Base-by-base conservation (phyloP, 30 jellyfish, hydroid and myxozoan genomes). In the Hydractinia echinata region DNA sequence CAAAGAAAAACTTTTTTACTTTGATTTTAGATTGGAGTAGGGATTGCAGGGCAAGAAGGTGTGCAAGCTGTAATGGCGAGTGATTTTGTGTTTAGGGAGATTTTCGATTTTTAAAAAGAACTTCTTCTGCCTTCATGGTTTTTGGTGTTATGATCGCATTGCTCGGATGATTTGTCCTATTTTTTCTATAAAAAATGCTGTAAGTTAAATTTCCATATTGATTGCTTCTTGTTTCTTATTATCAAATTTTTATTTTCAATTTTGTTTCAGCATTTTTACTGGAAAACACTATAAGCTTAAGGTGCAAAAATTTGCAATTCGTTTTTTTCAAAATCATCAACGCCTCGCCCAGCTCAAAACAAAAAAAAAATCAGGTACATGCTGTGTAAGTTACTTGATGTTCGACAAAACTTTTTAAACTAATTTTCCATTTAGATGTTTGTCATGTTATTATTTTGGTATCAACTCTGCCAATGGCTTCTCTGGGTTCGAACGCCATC, bases 11-110 rank as follows among this genome's bases (percentile, higher is more conserved):
- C 5, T 19, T 13, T 21, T 6, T 77, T 7, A 53, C 39, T 6
- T 15, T 54, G n/a, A 30, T 30, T 53, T 55, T 30, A 77, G 85
- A 77, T 92, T 52, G 99, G 99, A 13, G 97, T 92, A 68, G 99
- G 99, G 16, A 83, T n/a, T 14, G 99, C 95, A 0, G 44, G 99
- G 99, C 68, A 91, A 88, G 19, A 97, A 92, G 69, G 99, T 60
- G 88, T 87, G 95, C 99, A 92, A 81, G 99, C 99, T 9, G 99
- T 86, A 10, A 87, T 87, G 96, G 96, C 96, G 30, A 92, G 99
- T 76, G 99, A 92, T 54, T 92, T 87, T 67, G 96, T 88, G 19
- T n/a, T 71, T 92, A 50, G 95, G 95, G 50, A 52, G 96, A 53
- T n/a, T 92, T 92, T 71, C 87, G 83, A 30, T 92, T 92, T 64